Evolutionary conservation across 2,888 invertebrate species (phyloP).

Genomic region (Heteromurus nitidus): DNA sequence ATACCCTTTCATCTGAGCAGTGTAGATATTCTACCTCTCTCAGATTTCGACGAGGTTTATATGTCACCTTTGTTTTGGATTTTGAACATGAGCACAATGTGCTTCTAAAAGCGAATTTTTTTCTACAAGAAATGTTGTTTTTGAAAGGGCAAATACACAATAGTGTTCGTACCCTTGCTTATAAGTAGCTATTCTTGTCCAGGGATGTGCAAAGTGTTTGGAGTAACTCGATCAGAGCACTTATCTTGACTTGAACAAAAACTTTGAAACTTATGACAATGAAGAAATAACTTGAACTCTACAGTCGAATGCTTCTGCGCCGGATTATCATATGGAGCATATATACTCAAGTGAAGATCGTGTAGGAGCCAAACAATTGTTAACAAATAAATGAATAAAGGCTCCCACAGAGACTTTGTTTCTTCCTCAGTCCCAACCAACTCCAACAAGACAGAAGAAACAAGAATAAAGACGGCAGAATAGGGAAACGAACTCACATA

Average conservation of each 20-base stretch:
- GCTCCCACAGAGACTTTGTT: conserved; percentile 29
- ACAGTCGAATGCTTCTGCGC: background rate
- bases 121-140: background rate
- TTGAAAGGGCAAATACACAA: background rate
- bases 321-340: background rate
- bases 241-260: background rate
- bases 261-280: background rate
- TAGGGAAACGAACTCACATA: background rate
- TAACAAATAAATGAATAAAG: conserved; percentile 51
- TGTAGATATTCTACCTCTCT: too few species aligned
- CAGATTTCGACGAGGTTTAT: too few species aligned
- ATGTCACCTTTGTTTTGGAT: too few species aligned
- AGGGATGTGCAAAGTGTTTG: too few species aligned
- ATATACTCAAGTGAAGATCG: conserved; percentile 25
- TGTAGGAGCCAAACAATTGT: conserved; percentile 48
- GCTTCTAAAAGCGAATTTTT: background rate
- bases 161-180: background rate
- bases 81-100: background rate
- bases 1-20: too few species aligned
- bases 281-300: background rate
- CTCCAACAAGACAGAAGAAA: conserved; percentile 2
- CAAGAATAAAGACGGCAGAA: background rate
- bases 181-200: too few species aligned
- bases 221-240: too few species aligned
- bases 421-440: background rate